phyloP scores from a whole-genome alignment of 2,113 vertebrate genomes.

The Lepidothrix coronata region DNA sequence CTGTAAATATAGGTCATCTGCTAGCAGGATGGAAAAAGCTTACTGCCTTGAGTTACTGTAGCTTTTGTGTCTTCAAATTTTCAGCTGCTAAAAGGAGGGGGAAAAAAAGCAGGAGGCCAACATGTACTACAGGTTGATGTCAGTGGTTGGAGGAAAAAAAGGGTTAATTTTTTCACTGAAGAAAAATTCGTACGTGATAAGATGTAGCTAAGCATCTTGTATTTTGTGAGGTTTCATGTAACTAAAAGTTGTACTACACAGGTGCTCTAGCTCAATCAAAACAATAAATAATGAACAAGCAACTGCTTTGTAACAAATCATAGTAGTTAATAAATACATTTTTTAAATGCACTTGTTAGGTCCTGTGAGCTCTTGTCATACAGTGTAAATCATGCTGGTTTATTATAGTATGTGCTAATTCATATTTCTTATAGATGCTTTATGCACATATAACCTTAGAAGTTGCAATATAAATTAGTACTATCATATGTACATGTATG shows the following conservation, averaged over 20 bases:
- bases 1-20: not conserved
- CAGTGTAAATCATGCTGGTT: not conserved
- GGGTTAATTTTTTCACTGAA: not conserved
- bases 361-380: not conserved
- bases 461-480: not conserved
- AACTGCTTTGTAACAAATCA: not conserved
- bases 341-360: not conserved
- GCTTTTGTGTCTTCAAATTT: not conserved
- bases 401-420: not conserved
- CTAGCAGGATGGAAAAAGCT: not conserved
- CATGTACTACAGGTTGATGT: not conserved
- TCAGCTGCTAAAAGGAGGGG: not conserved
- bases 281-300: not conserved
- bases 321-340: not conserved
- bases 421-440: not conserved
- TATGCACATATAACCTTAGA: not conserved
- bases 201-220: not conserved
- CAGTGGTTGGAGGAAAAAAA: not conserved
- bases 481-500: not conserved
- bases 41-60: not conserved
- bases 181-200: not conserved
- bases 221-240: not conserved
- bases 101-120: not conserved
- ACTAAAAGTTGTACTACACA: not conserved
- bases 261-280: not conserved